Base-by-base conservation (phyloP, 2,797 vertebrate genomes). In the Tadarida brasiliensis region DNA sequence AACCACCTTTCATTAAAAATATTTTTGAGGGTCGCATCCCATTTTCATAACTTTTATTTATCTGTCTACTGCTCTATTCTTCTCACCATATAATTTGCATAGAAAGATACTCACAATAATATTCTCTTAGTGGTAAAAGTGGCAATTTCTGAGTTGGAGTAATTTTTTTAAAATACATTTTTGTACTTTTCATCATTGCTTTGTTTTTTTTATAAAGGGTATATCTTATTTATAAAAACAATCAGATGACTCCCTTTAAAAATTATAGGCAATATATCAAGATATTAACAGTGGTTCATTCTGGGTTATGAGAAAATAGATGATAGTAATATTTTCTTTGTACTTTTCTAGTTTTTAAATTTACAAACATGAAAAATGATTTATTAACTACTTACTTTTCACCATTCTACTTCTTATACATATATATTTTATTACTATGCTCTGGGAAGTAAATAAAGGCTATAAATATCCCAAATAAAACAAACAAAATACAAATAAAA, bases 301-400 rank as follows among this genome's bases (percentile, higher is more conserved):
- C 24, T 44, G n/a, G 24, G 24, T 86, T 49, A n/a, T 76, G 73
- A 91, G 22, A 81, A 92, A 92, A 90, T 54, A 2, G 6, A 57
- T 65, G 70, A 28, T 16, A 22, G 30, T 44, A 65, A 65, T 54
- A 59, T 85, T 94, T 95, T 87, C 65, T 86, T 71, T 35, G 33
- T 26, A 35, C 14, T 87, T 87, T 80, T 87, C 59, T 94, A 65
- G 17, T 57, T 76, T 83, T 94, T 76, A 71, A 88, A 88, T 77
- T 71, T 80, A 30, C 12, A 93, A 68, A 81, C 17, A 87, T 11
- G n/a, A 82, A 80, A 49, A 65, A 84, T 67, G 5, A 84, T n/a
- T 63, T 80, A n/a, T 65, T 88, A 70, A 74, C 33, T 70, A 77
- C 33, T 90, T 63, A 81, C 33, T 78, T 54, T 54, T 81, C 17